These are phyloP conservation scores for Bettongia penicillata DNA, from an alignment of 2,113 vertebrate genomes.

Conservation along the genomic window DNA sequence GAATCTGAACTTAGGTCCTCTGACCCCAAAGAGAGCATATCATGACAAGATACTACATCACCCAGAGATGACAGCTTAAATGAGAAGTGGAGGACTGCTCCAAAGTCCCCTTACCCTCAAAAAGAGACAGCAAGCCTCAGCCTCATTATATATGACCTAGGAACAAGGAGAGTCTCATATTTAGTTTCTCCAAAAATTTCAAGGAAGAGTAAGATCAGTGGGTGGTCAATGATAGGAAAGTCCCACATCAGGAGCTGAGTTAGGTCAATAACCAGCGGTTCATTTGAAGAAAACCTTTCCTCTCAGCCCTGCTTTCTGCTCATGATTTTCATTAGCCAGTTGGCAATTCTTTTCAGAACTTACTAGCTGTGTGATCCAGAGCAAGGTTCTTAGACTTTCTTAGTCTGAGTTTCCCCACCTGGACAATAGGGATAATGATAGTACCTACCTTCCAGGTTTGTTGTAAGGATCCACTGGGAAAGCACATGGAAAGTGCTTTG, in stretches of 20 bases:
- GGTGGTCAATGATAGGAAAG: conserved; percentile 2
- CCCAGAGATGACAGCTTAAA: neutral
- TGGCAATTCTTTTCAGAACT: neutral
- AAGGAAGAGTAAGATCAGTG: conserved; percentile 54
- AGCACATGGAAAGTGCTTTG: neutral
- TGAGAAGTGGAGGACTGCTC: neutral
- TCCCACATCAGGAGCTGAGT: neutral
- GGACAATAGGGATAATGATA: neutral
- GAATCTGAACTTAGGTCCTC: neutral
- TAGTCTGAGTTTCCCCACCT: neutral
- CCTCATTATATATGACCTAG: neutral
- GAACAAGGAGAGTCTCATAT: conserved; percentile 48
- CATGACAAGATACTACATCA: neutral
- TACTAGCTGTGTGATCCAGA: neutral
- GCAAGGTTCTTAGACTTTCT: neutral
- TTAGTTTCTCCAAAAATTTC: conserved; percentile 39
- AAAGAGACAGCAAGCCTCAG: neutral
- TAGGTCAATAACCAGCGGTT: conserved; percentile 36
- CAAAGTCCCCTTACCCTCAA: neutral
- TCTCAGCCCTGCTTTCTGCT: neutral
- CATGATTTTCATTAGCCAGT: neutral
- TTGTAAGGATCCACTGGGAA: neutral
- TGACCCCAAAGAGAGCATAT: neutral
- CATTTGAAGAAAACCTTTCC: conserved; percentile 18
- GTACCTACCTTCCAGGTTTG: neutral